phyloP scores from a whole-genome alignment of 2,888 invertebrate genomes.

The Netelia melanura region DNA sequence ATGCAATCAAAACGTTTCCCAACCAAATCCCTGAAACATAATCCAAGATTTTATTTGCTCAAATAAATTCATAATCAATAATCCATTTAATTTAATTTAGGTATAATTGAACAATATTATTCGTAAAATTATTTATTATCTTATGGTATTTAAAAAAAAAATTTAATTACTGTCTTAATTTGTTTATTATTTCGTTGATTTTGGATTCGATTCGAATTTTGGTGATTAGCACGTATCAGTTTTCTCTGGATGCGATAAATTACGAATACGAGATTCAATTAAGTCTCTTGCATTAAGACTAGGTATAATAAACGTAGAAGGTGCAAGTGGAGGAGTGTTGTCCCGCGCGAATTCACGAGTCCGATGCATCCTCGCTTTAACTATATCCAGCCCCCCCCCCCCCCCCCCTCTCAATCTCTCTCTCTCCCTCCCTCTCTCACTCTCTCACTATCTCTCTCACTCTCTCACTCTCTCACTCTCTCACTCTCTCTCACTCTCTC shows the following conservation, averaged over 20 bases:
- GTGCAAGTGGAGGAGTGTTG: background rate
- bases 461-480: no score
- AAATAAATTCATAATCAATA: background rate
- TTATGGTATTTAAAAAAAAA: no score
- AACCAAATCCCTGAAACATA: background rate
- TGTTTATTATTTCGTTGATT: background rate
- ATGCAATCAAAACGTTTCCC: background rate
- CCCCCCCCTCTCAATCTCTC: no score
- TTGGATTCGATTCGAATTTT: background rate
- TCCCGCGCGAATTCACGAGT: slow-evolving; percentile 11
- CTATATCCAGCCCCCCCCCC: background rate
- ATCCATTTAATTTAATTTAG: background rate
- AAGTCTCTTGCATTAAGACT: slow-evolving; percentile 12
- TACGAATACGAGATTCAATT: slow-evolving; percentile 63
- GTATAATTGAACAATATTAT: no score
- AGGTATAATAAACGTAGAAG: background rate
- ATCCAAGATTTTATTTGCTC: background rate
- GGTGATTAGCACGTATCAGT: slow-evolving; percentile 18
- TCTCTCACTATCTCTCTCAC: no score
- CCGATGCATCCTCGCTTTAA: slow-evolving; percentile 2
- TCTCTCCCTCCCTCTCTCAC: no score
- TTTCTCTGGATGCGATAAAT: slow-evolving; percentile 41
- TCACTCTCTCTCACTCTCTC: no score
- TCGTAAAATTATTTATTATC: no score
- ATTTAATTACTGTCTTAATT: no score